A percentile compares a stretch with the other conserved stretches of the same genome.
phyloP scores from a whole-genome alignment of 2,797 vertebrate species.

The Triplophysa yarkandensis region DNA sequence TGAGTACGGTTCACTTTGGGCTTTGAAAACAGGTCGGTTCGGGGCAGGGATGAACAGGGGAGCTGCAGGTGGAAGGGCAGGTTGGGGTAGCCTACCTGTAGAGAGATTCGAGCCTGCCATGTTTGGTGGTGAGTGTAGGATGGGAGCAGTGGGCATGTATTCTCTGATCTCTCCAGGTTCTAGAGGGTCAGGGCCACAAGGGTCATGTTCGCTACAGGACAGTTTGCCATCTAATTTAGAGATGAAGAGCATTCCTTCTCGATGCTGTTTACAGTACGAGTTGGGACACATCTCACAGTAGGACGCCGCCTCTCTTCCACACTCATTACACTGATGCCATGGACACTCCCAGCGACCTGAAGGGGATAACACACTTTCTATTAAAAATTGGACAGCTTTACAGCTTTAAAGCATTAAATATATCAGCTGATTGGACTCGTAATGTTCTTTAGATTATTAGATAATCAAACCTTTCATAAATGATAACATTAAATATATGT shows the following conservation, averaged over 20 bases:
- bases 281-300: conserved; percentile 98
- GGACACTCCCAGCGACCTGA: conserved; percentile 99
- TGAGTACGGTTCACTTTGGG: conserved; percentile 62
- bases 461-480: too few species aligned
- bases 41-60: conserved; percentile 40
- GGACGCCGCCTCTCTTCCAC: conserved; percentile 91
- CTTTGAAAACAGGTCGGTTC: conserved; percentile 61
- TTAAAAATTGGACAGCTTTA: too few species aligned
- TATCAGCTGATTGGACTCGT: too few species aligned
- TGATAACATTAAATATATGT: too few species aligned
- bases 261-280: conserved; percentile 94
- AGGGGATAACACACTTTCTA: conserved; percentile 11
- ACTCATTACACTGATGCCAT: conserved; percentile 96
- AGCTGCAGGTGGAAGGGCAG: conserved; percentile 17
- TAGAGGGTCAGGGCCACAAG: conserved; percentile 92
- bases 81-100: conserved; percentile 19
- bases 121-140: conserved; percentile 58
- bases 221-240: conserved; percentile 96
- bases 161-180: conserved; percentile 98
- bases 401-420: too few species aligned
- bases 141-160: conserved; percentile 71
- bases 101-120: conserved; percentile 16
- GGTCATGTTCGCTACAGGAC: conserved; percentile 95
- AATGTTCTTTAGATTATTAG: too few species aligned
- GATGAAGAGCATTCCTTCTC: conserved; percentile 97